Percentiles rank a stretch among this genome's conserved stretches.
Conservation (phyloP, 2,113 vertebrate species). For the Seriola aureovittata region DNA sequence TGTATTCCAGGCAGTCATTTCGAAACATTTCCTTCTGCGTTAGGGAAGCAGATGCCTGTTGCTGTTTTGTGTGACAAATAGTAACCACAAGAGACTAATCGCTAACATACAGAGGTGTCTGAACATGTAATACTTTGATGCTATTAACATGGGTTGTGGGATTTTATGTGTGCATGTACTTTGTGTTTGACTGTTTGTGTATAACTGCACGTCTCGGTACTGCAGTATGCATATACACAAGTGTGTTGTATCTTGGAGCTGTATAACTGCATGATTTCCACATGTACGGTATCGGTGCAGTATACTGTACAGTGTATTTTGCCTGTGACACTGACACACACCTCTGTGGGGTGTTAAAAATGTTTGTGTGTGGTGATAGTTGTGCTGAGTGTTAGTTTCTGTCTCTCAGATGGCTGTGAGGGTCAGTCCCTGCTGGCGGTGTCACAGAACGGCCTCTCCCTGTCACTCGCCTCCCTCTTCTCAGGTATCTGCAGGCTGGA, state of each 20-base stretch:
- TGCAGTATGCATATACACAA: not conserved
- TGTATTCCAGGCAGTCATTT: not conserved
- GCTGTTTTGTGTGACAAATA: conserved; percentile 3
- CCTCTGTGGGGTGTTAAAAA: conserved; percentile 15
- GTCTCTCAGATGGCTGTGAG: conserved; percentile 94
- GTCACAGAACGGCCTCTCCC: conserved; percentile 91
- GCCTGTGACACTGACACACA: conserved; percentile 22
- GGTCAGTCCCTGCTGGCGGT: conserved; percentile 93
- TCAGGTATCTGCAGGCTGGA: conserved; percentile 89
- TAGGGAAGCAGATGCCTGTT: not conserved
- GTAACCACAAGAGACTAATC: conserved; percentile 3
- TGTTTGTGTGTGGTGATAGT: conserved; percentile 64
- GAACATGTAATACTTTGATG: conserved; percentile 17
- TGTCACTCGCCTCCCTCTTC: conserved; percentile 94
- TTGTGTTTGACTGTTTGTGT: conserved; percentile 5
- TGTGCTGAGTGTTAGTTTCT: conserved; percentile 82
- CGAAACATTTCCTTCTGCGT: not conserved
- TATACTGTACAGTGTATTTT: conserved; percentile 1
- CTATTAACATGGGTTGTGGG: conserved; percentile 21
- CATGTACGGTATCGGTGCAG: not conserved
- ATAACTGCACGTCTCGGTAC: not conserved
- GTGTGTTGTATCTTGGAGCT: not conserved
- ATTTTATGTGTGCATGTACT: not conserved
- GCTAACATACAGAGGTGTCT: not conserved
- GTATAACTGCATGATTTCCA: conserved; percentile 28